Evolutionary conservation across 2,797 vertebrate species (phyloP).

Genomic region (Acipenser ruthenus): DNA sequence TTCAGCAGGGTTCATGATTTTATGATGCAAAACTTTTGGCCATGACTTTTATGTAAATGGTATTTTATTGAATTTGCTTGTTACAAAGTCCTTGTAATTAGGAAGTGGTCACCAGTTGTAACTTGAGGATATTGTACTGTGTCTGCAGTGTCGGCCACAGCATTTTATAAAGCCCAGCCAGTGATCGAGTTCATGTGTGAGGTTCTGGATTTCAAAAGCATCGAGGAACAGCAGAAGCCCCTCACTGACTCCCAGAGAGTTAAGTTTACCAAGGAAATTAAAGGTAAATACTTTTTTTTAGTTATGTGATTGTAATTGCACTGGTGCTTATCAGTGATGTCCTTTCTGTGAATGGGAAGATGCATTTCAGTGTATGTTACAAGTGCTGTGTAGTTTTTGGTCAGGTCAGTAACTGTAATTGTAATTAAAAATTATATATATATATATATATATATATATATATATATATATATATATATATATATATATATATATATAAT

Average conservation of each 20-base stretch:
- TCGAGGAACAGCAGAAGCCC: slow-evolving; percentile 98
- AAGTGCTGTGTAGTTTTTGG: too few relatives aligned
- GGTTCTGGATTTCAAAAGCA: slow-evolving; percentile 99
- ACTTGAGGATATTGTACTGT: not conserved
- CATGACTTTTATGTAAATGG: not conserved
- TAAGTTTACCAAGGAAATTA: slow-evolving; percentile 99
- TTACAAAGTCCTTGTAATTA: not conserved
- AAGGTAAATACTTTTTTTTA: slow-evolving; percentile 62
- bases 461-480: too few relatives aligned
- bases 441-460: too few relatives aligned
- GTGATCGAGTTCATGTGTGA: slow-evolving; percentile 98
- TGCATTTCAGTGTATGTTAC: too few relatives aligned
- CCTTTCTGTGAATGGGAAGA: too few relatives aligned
- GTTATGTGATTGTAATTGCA: too few relatives aligned
- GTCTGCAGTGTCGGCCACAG: slow-evolving; percentile 83
- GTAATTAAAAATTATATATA: too few relatives aligned
- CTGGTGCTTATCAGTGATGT: too few relatives aligned
- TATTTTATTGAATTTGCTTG: not conserved
- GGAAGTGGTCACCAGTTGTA: not conserved
- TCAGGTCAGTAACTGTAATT: too few relatives aligned
- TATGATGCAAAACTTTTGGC: too few relatives aligned
- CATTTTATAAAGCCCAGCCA: slow-evolving; percentile 98
- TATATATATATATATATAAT: too few relatives aligned
- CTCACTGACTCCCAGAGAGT: slow-evolving; percentile 98
- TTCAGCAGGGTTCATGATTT: too few relatives aligned